phyloP scores from a whole-genome alignment of 37 sponge, comb jelly and placozoan species.

The Geodia barretti region DNA sequence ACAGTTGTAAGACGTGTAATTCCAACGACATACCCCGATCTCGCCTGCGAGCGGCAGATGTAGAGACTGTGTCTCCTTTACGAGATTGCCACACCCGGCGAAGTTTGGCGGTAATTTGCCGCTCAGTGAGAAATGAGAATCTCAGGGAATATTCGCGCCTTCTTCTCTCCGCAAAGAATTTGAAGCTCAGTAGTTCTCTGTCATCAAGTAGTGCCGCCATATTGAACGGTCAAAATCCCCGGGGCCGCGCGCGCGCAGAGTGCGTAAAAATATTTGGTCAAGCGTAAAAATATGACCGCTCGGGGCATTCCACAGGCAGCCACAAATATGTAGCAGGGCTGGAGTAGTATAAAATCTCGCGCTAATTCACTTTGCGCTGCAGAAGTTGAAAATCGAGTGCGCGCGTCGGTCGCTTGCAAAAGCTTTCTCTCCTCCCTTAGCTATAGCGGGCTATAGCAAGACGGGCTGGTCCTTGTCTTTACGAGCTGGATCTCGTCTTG shows the following conservation, averaged over 20 bases:
- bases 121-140: conserved; percentile 73
- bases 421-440: conserved; percentile 14
- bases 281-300: background rate
- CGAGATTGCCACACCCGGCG: conserved; percentile 38
- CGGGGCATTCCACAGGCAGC: background rate
- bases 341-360: background rate
- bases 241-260: background rate
- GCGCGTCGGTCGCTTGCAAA: background rate
- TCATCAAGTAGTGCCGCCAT: background rate
- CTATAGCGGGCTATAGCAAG: conserved; percentile 88
- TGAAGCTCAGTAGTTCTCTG: conserved; percentile 10
- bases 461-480: conserved; percentile 85
- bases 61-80: background rate
- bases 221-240: too few relatives aligned
- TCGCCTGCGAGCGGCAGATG: background rate
- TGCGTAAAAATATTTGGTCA: background rate
- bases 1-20: too few relatives aligned
- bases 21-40: background rate
- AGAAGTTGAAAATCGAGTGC: background rate
- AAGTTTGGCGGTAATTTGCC: conserved; percentile 56
- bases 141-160: conserved; percentile 22
- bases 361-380: conserved; percentile 18
- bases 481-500: conserved; percentile 86
- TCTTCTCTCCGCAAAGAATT: conserved; percentile 19
- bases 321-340: conserved; percentile 22